Conservation (phyloP, 2,888 invertebrate species). For the Caenorhabditis afra region DNA sequence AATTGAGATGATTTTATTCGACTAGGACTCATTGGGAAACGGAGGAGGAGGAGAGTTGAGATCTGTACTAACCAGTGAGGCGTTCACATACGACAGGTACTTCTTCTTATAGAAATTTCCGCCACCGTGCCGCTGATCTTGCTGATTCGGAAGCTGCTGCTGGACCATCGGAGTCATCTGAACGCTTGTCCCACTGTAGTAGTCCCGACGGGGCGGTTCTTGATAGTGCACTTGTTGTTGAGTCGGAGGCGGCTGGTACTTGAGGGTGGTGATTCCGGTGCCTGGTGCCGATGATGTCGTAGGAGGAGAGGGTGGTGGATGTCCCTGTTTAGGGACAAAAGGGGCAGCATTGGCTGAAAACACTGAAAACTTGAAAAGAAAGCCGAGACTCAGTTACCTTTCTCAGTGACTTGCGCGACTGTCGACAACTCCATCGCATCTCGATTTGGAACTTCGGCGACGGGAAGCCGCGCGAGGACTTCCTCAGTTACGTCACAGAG, state of each 20-base stretch:
- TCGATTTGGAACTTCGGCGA: background rate
- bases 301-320: background rate
- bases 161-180: background rate
- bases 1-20: background rate
- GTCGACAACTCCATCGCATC: constrained; percentile 28
- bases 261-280: constrained; percentile 21
- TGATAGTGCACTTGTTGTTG: background rate
- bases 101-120: too few species aligned
- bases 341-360: background rate
- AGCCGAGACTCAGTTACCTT: too few species aligned
- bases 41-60: too few species aligned
- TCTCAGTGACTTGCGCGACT: too few species aligned
- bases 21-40: too few species aligned
- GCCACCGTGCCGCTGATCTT: too few species aligned
- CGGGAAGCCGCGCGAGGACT: background rate
- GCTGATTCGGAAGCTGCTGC: too few species aligned
- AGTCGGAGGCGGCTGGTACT: constrained; percentile 35
- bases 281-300: background rate
- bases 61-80: too few species aligned
- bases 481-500: constrained; percentile 12
- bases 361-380: too few species aligned
- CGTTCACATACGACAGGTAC: too few species aligned
- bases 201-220: constrained; percentile 1
- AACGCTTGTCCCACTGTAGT: constrained; percentile 1
- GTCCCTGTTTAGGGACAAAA: too few species aligned